Percentiles rank a stretch among this genome's conserved stretches.
Conservation (phyloP, 2,888 invertebrate genomes). For the Drosophila longiperda region DNA sequence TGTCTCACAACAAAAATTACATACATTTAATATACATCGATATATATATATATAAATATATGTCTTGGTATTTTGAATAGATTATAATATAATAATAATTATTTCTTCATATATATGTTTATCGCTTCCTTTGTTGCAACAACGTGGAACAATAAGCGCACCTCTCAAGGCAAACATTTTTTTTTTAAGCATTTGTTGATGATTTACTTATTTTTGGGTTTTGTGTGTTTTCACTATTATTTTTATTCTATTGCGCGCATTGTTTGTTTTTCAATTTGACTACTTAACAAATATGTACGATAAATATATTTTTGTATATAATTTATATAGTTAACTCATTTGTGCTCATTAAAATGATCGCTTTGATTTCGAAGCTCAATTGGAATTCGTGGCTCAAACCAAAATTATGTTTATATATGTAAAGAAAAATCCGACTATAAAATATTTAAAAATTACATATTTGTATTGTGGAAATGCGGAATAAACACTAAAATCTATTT, state of each 20-base stretch:
- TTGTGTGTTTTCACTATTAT: not conserved
- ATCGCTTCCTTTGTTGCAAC: slow-evolving; percentile 36
- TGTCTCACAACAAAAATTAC: slow-evolving; percentile 33
- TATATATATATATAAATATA: slow-evolving; percentile 32
- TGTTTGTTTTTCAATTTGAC: slow-evolving; percentile 23
- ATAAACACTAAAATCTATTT: not conserved
- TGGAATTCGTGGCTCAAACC: slow-evolving; percentile 10
- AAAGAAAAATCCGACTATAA: slow-evolving; percentile 1
- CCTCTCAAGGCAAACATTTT: slow-evolving; percentile 55
- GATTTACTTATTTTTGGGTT: slow-evolving; percentile 4
- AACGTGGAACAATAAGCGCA: slow-evolving; percentile 54
- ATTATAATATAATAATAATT: slow-evolving; percentile 27
- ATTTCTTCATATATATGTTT: slow-evolving; percentile 28
- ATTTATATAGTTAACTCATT: slow-evolving; percentile 54
- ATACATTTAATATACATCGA: slow-evolving; percentile 32
- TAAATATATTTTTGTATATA: slow-evolving; percentile 30
- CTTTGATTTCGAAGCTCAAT: slow-evolving; percentile 46
- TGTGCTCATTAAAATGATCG: slow-evolving; percentile 44
- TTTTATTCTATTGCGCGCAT: slow-evolving; percentile 17
- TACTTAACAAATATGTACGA: slow-evolving; percentile 50
- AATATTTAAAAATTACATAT: slow-evolving; percentile 12
- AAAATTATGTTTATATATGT: not conserved
- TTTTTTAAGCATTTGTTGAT: slow-evolving; percentile 43
- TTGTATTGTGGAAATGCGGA: slow-evolving; percentile 14
- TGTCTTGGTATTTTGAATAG: slow-evolving; percentile 35